Evolutionary conservation across 2,113 vertebrate species (phyloP), one percentile per base, ranked within the genome.

Genomic region (Hippocampus guttulatus): DNA sequence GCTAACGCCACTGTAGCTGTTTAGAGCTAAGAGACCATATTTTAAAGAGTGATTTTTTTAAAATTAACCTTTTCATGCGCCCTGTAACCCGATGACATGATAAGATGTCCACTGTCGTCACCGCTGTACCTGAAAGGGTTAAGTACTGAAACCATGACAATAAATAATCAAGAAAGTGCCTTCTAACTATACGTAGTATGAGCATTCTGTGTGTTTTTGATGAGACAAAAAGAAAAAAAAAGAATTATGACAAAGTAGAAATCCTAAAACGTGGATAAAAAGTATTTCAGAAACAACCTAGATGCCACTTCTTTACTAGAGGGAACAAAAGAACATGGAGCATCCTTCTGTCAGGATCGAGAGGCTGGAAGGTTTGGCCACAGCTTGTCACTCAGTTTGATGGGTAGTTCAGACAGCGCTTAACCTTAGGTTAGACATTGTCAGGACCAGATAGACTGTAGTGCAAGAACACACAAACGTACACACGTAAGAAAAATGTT

Each of bases 301-400:
- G 74, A 70, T 74, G 71, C 61, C 78, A 64, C 45, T 52, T 71
- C 64, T 85, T 63, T 81, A 85, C 84, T 81, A 43, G 45, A 82
- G 82, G 85, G 81, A 68, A 58, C 21, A 67, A 2, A 73, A 64
- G 75, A 62, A 43, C 40, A 71, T n/a, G 62, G 78, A 52, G 70
- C 74, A 74, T 74, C 75, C 73, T 78, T 80, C 76, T 75, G 81
- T 84, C 79, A 77, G 76, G 74, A 75, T 85, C 75, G 77, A 68
- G 27, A 82, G 85, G 82, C 64, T 51, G 40, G 20, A 64, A 64
- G 70, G 79, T 84, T 81, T 64, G 74, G 70, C 79, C 65, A 69
- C 40, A 69, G 51, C 73, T 69, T 87, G 85, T 86, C 88, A 88
- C 70, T 88, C 87, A 87, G 51, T 67, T 73, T 90, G 84, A 90